Conservation (phyloP, 2,797 vertebrate species). For the Botia almorhae region DNA sequence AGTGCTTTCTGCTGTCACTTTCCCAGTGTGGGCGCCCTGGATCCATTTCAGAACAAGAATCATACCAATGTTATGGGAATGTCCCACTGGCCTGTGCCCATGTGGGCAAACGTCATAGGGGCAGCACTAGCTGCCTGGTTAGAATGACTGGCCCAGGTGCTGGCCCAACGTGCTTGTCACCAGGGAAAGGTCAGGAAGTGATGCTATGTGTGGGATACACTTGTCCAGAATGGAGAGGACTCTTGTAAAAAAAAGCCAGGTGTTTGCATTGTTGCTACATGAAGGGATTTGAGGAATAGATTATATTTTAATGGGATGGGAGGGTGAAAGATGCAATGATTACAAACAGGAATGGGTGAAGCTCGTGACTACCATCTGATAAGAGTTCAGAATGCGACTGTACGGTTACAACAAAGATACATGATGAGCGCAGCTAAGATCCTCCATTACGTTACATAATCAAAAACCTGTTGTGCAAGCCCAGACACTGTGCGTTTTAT, state of each 20-base stretch:
- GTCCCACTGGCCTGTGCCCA: conserved; percentile 30
- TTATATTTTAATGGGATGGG: conserved; percentile 6
- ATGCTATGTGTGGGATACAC: background rate
- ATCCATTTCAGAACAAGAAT: conserved; percentile 39
- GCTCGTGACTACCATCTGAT: conserved; percentile 34
- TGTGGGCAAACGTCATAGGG: conserved; percentile 20
- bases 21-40: background rate
- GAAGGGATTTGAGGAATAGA: conserved; percentile 16
- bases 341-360: conserved; percentile 10
- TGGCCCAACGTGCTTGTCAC: conserved; percentile 18
- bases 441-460: conserved; percentile 20
- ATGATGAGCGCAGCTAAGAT: conserved; percentile 17
- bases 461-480: conserved; percentile 23
- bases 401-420: conserved; percentile 13
- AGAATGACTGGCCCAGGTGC: conserved; percentile 59
- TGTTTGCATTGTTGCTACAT: conserved; percentile 40
- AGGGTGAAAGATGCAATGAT: conserved; percentile 8
- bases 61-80: conserved; percentile 32
- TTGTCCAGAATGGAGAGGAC: conserved; percentile 6
- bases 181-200: conserved; percentile 52
- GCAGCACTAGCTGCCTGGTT: background rate
- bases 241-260: conserved; percentile 26
- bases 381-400: conserved; percentile 12
- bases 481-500: background rate
- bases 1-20: background rate